A percentile compares a stretch with the other conserved stretches of the same genome.
phyloP scores from a whole-genome alignment of 1,140 invertebrate species.

The Eriocheir sinensis region DNA sequence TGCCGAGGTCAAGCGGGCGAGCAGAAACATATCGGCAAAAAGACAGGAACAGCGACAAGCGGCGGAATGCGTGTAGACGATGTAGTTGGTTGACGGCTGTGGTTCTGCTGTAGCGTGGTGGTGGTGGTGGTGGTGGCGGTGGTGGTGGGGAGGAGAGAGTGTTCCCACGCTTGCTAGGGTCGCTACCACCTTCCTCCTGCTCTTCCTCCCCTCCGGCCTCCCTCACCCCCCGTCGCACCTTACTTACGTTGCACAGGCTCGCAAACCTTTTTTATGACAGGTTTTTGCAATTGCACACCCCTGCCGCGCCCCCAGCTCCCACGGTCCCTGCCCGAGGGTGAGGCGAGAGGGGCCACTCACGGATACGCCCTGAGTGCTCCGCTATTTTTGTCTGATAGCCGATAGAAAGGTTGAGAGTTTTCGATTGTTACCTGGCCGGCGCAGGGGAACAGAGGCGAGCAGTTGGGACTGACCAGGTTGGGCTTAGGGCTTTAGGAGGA shows the following conservation, averaged over 20 bases:
- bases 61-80: neutral
- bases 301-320: constrained; percentile 52
- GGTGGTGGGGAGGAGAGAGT: constrained; percentile 36
- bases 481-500: neutral
- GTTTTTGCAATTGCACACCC: constrained; percentile 75
- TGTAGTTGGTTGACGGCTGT: neutral
- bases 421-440: constrained; percentile 71
- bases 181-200: neutral
- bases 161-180: constrained; percentile 41
- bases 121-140: neutral
- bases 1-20: neutral
- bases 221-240: constrained; percentile 57
- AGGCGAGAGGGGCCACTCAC: constrained; percentile 43
- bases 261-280: constrained; percentile 74
- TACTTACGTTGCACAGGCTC: constrained; percentile 74
- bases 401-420: constrained; percentile 74
- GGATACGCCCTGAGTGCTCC: constrained; percentile 70
- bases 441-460: constrained; percentile 51
- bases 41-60: neutral
- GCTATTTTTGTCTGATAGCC: constrained; percentile 72
- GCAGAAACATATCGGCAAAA: neutral
- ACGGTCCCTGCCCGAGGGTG: constrained; percentile 48
- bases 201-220: neutral
- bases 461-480: constrained; percentile 51
- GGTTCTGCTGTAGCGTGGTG: neutral